Evolutionary conservation across 2,113 vertebrate species (phyloP).

Genomic region (Miniopterus natalensis): DNA sequence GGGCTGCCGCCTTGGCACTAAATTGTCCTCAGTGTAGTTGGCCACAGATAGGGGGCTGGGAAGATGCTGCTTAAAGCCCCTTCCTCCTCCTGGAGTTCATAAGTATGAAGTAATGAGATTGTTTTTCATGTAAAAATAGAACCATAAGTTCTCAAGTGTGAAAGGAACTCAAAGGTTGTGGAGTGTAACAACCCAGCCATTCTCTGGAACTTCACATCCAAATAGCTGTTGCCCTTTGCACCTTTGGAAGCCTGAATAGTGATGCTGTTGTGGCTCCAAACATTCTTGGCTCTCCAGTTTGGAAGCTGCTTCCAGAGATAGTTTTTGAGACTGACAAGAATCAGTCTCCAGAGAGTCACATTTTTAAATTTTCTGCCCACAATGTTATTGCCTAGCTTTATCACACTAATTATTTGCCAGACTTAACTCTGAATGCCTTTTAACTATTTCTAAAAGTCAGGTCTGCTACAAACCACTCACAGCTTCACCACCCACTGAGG

Average conservation of each 20-base stretch:
- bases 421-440: constrained; percentile 3
- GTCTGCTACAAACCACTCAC: not conserved
- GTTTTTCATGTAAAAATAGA: constrained; percentile 33
- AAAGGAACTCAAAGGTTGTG: not conserved
- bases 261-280: not conserved
- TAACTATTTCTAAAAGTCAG: constrained; percentile 36
- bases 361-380: not conserved
- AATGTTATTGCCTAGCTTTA: not conserved
- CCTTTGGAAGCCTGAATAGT: not conserved
- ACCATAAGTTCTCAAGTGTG: not conserved
- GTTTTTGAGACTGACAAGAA: constrained; percentile 31
- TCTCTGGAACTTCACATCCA: not conserved
- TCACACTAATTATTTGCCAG: not conserved
- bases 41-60: not conserved
- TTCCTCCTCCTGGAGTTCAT: not conserved
- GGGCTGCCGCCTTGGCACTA: not conserved
- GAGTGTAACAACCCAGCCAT: not conserved
- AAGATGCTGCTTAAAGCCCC: not conserved
- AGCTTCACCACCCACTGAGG: not conserved
- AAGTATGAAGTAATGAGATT: not conserved
- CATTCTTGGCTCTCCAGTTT: not conserved
- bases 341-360: not conserved
- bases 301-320: not conserved
- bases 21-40: not conserved
- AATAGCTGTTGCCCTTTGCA: not conserved